Evolutionary conservation across 2,113 vertebrate genomes (phyloP).

Genomic region (Dendropsophus ebraccatus): DNA sequence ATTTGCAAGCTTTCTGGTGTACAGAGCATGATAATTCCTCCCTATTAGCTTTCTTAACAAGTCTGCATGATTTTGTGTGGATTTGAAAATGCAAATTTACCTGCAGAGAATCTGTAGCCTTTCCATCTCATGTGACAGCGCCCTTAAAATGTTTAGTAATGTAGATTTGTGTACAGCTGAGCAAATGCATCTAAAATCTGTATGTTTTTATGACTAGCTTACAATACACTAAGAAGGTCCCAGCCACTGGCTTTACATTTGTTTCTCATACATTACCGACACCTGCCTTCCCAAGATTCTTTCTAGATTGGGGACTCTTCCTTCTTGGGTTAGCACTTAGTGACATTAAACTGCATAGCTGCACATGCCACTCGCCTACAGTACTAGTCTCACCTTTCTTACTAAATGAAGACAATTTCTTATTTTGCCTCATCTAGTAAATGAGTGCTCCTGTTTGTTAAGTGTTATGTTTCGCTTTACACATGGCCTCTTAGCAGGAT

Average conservation of each 20-base stretch:
- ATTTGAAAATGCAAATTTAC: too few relatives aligned
- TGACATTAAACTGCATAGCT: conserved; percentile 8
- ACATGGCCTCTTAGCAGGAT: conserved; percentile 51
- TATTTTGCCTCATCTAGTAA: conserved; percentile 14
- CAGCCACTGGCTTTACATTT: background rate
- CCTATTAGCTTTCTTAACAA: too few relatives aligned
- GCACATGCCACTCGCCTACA: background rate
- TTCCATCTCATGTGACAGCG: too few relatives aligned
- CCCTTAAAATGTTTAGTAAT: background rate
- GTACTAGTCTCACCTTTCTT: conserved; percentile 12
- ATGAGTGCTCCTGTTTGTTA: conserved; percentile 18
- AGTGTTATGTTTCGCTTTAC: conserved; percentile 29
- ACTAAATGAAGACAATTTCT: conserved; percentile 10
- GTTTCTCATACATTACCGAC: background rate
- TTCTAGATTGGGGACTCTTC: background rate
- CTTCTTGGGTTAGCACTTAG: background rate
- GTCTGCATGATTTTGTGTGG: too few relatives aligned
- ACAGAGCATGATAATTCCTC: too few relatives aligned
- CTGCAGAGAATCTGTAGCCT: too few relatives aligned
- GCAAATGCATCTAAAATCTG: background rate
- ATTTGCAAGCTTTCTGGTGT: too few relatives aligned
- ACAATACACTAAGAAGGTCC: background rate
- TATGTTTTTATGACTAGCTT: background rate
- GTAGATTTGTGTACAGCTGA: background rate
- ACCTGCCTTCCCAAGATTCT: background rate